These are phyloP conservation scores for Peribatodes rhomboidaria DNA, from an alignment of 2,888 invertebrate genomes.

Conservation along the genomic window DNA sequence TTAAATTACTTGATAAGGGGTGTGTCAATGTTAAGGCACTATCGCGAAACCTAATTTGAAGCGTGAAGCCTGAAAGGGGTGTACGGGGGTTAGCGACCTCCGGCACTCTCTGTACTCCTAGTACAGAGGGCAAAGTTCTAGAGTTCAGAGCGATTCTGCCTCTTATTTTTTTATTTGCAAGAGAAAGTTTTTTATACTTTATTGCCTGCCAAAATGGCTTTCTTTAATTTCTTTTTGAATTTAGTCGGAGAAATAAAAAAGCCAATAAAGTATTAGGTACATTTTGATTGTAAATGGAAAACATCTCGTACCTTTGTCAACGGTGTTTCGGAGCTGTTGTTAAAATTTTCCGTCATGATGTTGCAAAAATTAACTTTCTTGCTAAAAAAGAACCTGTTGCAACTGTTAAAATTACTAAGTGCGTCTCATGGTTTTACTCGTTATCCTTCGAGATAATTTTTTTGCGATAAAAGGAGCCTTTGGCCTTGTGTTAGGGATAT, in stretches of 20 bases:
- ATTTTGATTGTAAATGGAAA: background rate
- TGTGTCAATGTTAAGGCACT: background rate
- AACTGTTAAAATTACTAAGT: too few species aligned
- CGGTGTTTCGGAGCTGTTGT: background rate
- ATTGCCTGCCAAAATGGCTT: background rate
- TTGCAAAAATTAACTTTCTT: too few species aligned
- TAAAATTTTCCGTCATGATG: background rate
- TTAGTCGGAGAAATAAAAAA: conserved; percentile 3
- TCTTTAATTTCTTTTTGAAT: conserved; percentile 11
- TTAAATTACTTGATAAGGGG: too few species aligned
- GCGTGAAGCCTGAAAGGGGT: conserved; percentile 15
- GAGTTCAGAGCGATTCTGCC: conserved; percentile 39
- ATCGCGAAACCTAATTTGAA: background rate
- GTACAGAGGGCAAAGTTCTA: conserved; percentile 41
- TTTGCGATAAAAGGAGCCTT: too few species aligned
- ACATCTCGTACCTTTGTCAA: background rate
- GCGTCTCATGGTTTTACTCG: too few species aligned
- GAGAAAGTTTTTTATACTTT: conserved; percentile 6
- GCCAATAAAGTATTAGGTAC: background rate
- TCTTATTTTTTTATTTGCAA: conserved; percentile 1
- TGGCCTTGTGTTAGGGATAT: too few species aligned
- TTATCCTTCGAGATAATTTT: too few species aligned
- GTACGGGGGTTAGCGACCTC: conserved; percentile 30
- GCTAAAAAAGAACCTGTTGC: too few species aligned
- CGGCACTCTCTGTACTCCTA: conserved; percentile 35